Conservation (phyloP, 1,140 invertebrate species). For the Drosophila quadrilineata region DNA sequence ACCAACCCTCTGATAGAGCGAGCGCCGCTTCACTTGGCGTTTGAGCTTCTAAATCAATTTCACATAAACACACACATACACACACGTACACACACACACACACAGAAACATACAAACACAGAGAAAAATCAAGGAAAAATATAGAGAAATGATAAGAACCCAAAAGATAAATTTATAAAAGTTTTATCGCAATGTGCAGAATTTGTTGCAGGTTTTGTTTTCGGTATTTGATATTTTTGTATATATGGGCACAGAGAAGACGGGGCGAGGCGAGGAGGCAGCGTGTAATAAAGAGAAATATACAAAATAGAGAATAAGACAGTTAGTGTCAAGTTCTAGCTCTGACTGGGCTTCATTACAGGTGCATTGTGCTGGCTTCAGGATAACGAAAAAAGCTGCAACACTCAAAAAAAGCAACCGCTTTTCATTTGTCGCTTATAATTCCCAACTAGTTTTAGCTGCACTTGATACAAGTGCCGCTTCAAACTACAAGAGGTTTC, state of each 20-base stretch:
- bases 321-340: slow-evolving; percentile 60
- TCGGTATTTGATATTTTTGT: slow-evolving; percentile 7
- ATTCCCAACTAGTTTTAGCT: no score
- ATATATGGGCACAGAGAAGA: slow-evolving; percentile 9
- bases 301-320: slow-evolving; percentile 36
- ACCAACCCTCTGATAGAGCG: slow-evolving; percentile 82
- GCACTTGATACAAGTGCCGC: no score
- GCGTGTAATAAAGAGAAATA: slow-evolving; percentile 63
- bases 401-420: not conserved
- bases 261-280: slow-evolving; percentile 55
- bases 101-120: slow-evolving; percentile 33
- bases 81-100: slow-evolving; percentile 27
- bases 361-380: slow-evolving; percentile 39
- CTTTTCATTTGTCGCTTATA: no score
- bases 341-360: slow-evolving; percentile 33
- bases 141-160: slow-evolving; percentile 27
- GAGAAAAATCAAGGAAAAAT: not conserved
- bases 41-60: slow-evolving; percentile 80
- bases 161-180: slow-evolving; percentile 34
- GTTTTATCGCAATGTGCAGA: slow-evolving; percentile 45
- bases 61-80: slow-evolving; percentile 35
- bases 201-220: slow-evolving; percentile 14
- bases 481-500: no score
- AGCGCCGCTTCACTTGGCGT: slow-evolving; percentile 81
- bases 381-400: not conserved